Evolutionary conservation across 2,113 vertebrate genomes (phyloP), one percentile per base, ranked within the genome.

Genomic region (Galeopterus variegatus): DNA sequence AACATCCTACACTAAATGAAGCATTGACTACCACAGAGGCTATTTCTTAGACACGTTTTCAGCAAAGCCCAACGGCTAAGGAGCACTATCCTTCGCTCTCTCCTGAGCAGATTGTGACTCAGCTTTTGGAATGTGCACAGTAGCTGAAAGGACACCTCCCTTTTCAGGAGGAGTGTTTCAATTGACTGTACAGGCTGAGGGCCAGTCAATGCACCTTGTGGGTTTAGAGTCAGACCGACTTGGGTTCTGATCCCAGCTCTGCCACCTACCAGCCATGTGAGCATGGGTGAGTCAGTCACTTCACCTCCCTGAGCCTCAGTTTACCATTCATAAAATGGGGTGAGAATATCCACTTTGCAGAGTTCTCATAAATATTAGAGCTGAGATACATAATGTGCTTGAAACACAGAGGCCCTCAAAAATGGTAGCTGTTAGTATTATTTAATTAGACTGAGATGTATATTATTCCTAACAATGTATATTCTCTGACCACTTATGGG

Each of bases 361-460:
- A 54, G 13, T 52, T 89, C 24, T 72, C 33, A 45, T 69, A 82
- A 79, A 54, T 70, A 58, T 33, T 24, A 64, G 15, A 90, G 73
- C 62, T 79, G 76, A 75, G 67, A 77, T 31, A 73, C 19, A 41
- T 17, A 18, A 94, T 72, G 54, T 72, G 18, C 76, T 95, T 70
- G 62, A 41, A 87, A 86, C 65, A 70, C 33, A 33, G 65, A 87
- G 41, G 18, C 69, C 79, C 83, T 80, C 10, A 48, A 54, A 93
- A 69, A 84, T 50, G 33, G 64, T 94, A 60, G 23, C 33, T 62
- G 52, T n/a, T n/a, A 23, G 56, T 26, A 82, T 56, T 21, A 87
- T 89, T 84, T 77, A 79, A 91, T 70, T 75, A 93, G 70, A 21
- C 45, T 33, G 81, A 84, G 65, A 94, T 56, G 14, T 48, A 19